Percentiles rank a stretch among this genome's conserved stretches.
phyloP scores from a whole-genome alignment of 2,888 invertebrate species.

The Biston stratarius region DNA sequence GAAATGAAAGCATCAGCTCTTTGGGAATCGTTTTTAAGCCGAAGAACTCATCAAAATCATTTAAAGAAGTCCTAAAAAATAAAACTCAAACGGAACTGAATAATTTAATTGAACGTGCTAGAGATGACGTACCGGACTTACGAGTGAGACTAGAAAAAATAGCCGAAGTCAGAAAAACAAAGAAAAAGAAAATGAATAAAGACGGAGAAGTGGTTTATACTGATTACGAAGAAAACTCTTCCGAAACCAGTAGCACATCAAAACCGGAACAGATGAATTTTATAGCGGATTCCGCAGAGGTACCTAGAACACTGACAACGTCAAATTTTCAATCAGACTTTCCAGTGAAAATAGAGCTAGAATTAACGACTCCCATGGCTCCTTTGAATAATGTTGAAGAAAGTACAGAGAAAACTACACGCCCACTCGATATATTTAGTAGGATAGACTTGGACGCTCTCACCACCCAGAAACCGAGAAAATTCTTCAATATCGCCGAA shows the following conservation, averaged over 20 bases:
- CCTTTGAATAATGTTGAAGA: constrained; percentile 24
- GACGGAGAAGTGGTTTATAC: constrained; percentile 68
- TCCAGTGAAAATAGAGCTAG: neutral
- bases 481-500: constrained; percentile 61
- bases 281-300: constrained; percentile 28
- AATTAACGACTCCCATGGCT: constrained; percentile 30
- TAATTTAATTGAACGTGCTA: constrained; percentile 61
- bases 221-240: constrained; percentile 73
- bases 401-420: constrained; percentile 36
- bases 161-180: constrained; percentile 74
- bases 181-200: constrained; percentile 70
- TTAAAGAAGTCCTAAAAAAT: constrained; percentile 77
- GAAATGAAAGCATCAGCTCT: constrained; percentile 80
- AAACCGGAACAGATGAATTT: constrained; percentile 9
- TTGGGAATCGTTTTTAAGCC: constrained; percentile 81
- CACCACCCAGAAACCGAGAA: constrained; percentile 58
- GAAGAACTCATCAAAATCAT: constrained; percentile 77
- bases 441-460: constrained; percentile 37
- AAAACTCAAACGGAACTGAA: constrained; percentile 75
- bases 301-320: constrained; percentile 21
- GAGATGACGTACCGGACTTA: constrained; percentile 68
- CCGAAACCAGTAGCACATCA: constrained; percentile 50
- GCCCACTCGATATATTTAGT: constrained; percentile 42
- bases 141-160: constrained; percentile 76
- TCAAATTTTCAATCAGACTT: neutral